A percentile compares a stretch with the other conserved stretches of the same genome.
Conservation (phyloP, 2,113 vertebrate genomes). For the Lichenostomus cassidix region DNA sequence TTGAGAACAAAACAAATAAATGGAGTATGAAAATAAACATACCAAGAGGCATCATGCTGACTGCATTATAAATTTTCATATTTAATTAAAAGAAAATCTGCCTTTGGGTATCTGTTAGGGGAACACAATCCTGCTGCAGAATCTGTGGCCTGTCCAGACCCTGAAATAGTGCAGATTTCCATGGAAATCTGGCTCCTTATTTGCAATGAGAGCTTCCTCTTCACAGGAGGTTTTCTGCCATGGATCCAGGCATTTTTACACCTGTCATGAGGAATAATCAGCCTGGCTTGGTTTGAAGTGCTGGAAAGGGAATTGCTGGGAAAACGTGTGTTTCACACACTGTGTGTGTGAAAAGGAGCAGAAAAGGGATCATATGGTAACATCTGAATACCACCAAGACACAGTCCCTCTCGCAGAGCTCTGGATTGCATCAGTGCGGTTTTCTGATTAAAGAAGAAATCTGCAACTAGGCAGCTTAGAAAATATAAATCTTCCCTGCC, state of each 20-base stretch:
- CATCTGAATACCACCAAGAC: background rate
- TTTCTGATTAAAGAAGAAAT: background rate
- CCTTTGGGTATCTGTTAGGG: constrained; percentile 2
- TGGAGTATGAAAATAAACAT: constrained; percentile 19
- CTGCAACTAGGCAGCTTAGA: background rate
- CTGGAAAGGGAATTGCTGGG: background rate
- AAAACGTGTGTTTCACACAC: background rate
- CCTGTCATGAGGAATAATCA: constrained; percentile 5
- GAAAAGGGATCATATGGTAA: background rate
- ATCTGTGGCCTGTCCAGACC: background rate
- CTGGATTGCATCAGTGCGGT: background rate
- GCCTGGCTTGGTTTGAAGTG: background rate
- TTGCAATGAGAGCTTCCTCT: constrained; percentile 22
- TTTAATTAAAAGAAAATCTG: constrained; percentile 37
- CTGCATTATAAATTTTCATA: constrained; percentile 31
- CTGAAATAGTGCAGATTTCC: background rate
- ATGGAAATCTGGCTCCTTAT: constrained; percentile 8
- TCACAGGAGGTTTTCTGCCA: constrained; percentile 50
- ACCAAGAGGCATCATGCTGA: constrained; percentile 17
- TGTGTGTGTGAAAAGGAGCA: background rate
- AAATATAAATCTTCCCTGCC: background rate
- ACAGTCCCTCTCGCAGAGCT: background rate
- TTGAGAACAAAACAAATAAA: constrained; percentile 37
- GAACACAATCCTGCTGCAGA: background rate
- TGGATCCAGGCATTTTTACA: constrained; percentile 44